Conservation (phyloP, 1,140 invertebrate genomes). For the Belonocnema kinseyi region DNA sequence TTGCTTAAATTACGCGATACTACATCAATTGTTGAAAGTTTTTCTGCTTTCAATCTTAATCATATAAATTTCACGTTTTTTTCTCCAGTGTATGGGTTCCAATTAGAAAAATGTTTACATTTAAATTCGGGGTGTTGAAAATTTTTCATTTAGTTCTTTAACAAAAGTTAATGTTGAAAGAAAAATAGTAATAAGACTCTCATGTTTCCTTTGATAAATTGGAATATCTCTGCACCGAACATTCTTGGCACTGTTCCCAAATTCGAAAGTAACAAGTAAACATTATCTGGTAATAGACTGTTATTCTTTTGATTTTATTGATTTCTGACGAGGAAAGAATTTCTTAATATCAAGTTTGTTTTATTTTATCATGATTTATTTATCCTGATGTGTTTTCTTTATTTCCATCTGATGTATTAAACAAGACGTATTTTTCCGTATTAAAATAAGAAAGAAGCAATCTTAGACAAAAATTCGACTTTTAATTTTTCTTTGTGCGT, state of each 20-base stretch:
- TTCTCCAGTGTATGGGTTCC: too few species aligned
- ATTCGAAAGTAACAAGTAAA: constrained; percentile 16
- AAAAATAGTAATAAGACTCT: constrained; percentile 35
- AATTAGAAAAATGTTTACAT: too few species aligned
- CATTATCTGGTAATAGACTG: not conserved
- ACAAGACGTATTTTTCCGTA: not conserved
- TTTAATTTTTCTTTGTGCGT: not conserved
- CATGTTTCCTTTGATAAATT: constrained; percentile 41
- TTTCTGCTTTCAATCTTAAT: too few species aligned
- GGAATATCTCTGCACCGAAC: constrained; percentile 21
- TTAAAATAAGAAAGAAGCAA: not conserved
- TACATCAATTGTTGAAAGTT: too few species aligned
- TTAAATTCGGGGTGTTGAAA: too few species aligned
- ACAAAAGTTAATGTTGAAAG: not conserved
- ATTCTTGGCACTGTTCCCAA: not conserved
- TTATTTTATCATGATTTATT: not conserved
- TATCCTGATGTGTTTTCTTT: too few species aligned
- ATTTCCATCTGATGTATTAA: too few species aligned
- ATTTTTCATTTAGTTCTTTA: too few species aligned
- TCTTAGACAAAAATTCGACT: not conserved
- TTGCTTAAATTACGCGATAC: too few species aligned
- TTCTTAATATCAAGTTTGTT: not conserved
- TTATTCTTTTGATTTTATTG: not conserved
- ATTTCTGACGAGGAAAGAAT: not conserved
- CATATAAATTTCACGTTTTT: too few species aligned